phyloP scores from a whole-genome alignment of 2,888 invertebrate genomes.

The Scaptomyza polygonia region DNA sequence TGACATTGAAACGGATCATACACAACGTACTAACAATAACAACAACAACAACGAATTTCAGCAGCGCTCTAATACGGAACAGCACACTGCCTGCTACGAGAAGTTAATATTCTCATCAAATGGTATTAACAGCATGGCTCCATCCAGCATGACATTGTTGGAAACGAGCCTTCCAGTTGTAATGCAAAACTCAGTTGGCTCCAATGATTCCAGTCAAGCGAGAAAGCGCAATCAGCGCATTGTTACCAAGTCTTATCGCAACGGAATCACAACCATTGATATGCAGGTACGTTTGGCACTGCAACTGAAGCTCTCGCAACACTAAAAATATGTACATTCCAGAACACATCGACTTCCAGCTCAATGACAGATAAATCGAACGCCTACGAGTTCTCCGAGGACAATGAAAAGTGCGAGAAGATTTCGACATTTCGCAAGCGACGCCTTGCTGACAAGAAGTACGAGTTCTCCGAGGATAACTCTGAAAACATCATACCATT shows the following conservation, averaged over 20 bases:
- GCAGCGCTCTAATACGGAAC: slow-evolving; percentile 27
- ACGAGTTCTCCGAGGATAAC: slow-evolving; percentile 94
- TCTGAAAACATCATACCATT: slow-evolving; percentile 87
- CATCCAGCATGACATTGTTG: slow-evolving; percentile 35
- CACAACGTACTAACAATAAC: slow-evolving; percentile 70
- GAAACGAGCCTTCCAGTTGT: slow-evolving; percentile 53
- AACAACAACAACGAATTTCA: slow-evolving; percentile 70
- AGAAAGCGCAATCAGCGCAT: slow-evolving; percentile 82
- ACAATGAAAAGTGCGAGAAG: slow-evolving; percentile 93
- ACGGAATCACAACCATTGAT: slow-evolving; percentile 82
- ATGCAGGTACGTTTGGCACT: slow-evolving; percentile 62
- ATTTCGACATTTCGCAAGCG: slow-evolving; percentile 93
- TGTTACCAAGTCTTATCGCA: slow-evolving; percentile 83
- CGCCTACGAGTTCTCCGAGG: slow-evolving; percentile 94
- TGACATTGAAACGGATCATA: slow-evolving; percentile 87
- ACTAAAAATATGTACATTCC: not conserved
- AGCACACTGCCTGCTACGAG: slow-evolving; percentile 80
- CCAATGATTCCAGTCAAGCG: slow-evolving; percentile 66
- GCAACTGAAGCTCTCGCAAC: not conserved
- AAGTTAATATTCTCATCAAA: slow-evolving; percentile 85
- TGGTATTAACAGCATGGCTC: slow-evolving; percentile 49
- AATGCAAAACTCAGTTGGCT: slow-evolving; percentile 34
- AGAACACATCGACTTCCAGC: slow-evolving; percentile 83
- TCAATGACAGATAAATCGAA: slow-evolving; percentile 86
- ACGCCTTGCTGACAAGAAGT: slow-evolving; percentile 94